Percentiles rank a stretch among this genome's conserved stretches.
These are phyloP conservation scores for Geophilus truncorum DNA, from an alignment of 2,888 invertebrate genomes.

Conservation along the genomic window DNA sequence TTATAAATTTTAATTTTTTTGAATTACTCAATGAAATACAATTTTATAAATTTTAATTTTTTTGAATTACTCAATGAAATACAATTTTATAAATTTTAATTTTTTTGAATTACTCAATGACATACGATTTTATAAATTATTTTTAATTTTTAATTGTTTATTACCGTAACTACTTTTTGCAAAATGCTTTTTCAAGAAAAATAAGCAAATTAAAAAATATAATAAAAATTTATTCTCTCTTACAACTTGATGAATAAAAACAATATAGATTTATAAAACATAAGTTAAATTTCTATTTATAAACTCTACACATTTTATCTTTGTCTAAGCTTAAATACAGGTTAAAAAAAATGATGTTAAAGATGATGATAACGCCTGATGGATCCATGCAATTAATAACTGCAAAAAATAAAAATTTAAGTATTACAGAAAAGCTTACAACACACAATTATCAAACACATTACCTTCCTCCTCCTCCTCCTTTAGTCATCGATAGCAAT, in stretches of 20 bases:
- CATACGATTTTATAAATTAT: too few relatives aligned
- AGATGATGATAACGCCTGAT: not conserved
- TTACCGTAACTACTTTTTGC: too few relatives aligned
- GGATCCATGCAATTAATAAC: not conserved
- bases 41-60: too few relatives aligned
- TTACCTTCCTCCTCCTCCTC: not conserved
- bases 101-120: too few relatives aligned
- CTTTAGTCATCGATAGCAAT: not conserved
- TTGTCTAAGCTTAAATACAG: not conserved
- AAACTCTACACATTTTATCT: not conserved
- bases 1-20: too few relatives aligned
- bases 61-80: too few relatives aligned
- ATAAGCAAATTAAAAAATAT: not conserved
- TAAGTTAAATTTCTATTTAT: not conserved
- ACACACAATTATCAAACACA: not conserved
- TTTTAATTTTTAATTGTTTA: too few relatives aligned
- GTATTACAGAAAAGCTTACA: not conserved
- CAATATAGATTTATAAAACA: not conserved
- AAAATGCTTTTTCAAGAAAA: not conserved
- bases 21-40: too few relatives aligned
- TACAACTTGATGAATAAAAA: not conserved
- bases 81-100: too few relatives aligned
- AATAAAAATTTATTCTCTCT: not conserved
- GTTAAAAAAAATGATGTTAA: not conserved
- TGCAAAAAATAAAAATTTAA: not conserved